phyloP scores from a whole-genome alignment of 2,797 vertebrate species.

The Clamator glandarius region DNA sequence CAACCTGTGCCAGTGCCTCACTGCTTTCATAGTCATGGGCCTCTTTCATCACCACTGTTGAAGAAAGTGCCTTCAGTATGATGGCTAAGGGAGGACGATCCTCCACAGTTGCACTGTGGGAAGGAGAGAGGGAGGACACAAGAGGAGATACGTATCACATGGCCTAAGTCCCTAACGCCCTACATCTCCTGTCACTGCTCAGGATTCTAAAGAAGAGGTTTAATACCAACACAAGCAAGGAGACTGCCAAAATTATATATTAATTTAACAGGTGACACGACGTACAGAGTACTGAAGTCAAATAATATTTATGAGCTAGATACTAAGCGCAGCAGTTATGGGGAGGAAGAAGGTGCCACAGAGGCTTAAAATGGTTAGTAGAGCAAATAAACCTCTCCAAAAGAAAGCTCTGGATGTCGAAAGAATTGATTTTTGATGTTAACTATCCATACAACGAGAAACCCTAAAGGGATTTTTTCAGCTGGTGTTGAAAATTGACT shows the following conservation, averaged over 20 bases:
- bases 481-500: slow-evolving; percentile 9
- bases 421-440: slow-evolving; percentile 56
- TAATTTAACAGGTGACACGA: not conserved
- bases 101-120: rapidly evolving
- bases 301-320: slow-evolving; percentile 7
- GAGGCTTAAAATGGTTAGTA: slow-evolving; percentile 27
- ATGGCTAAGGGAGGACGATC: not conserved
- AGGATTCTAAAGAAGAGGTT: not conserved
- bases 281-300: not conserved
- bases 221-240: not conserved
- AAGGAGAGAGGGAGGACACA: not conserved
- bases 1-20: no score
- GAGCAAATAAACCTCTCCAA: slow-evolving; percentile 32
- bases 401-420: slow-evolving; percentile 17
- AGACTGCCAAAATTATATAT: not conserved
- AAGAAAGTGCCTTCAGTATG: not conserved
- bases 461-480: not conserved
- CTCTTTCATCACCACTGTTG: not conserved
- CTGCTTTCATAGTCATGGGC: no score
- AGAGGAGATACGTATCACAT: not conserved
- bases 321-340: slow-evolving; percentile 26
- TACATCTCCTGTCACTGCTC: not conserved
- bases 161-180: not conserved
- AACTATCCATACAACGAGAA: not conserved
- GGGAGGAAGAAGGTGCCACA: slow-evolving; percentile 23